Base-by-base conservation (phyloP, 2,888 invertebrate genomes). In the Salticus scenicus region DNA sequence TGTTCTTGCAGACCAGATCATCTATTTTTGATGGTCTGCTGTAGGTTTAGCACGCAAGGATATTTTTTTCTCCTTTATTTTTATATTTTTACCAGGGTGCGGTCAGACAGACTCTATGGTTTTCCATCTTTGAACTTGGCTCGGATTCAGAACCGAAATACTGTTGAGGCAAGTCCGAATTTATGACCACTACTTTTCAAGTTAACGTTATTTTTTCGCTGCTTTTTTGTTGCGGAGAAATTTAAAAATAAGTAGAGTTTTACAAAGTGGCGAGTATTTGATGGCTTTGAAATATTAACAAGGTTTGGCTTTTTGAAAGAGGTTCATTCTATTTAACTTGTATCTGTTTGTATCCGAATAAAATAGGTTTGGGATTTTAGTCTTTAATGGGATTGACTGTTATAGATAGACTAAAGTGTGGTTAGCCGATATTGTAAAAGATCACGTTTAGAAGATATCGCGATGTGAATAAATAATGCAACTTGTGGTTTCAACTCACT, bases 21-120 rank as follows among this genome's bases (percentile, higher is more conserved):
- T 83, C 82, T 70, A 83, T 83, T 83, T 83, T 83, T 83, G 82
- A 83, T 83, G 71, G 47, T 71, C 76, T 76, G 57, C 12, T 31
- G 27, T 30, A 28, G 57, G 31, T 64, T 42, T 41, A 70, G 71
- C 83, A 84, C 83, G 83, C 83, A 66, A 84, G 30, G 67, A 72
- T 72, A 10, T 37, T 37, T 4, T 37, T 37, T 37, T 37, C 4
- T 37, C 10, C 10, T 37, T 37, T 37, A 37, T 37, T 37, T 37
- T 37, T 37, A 37, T 81, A 73, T 57, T 57, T 14, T 75, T 74
- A 33, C 24, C 27, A 77, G 83, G 83, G 83, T 77, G 83, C 72
- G 83, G 83, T 84, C 77, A 71, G 76, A 42, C 14, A 27, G n/a
- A 28, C 12, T n/a, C n/a, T n/a, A 28, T n/a, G 41, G 63, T 69